Conservation (phyloP, 2,113 vertebrate species). For the Tetraodon nigroviridis region DNA sequence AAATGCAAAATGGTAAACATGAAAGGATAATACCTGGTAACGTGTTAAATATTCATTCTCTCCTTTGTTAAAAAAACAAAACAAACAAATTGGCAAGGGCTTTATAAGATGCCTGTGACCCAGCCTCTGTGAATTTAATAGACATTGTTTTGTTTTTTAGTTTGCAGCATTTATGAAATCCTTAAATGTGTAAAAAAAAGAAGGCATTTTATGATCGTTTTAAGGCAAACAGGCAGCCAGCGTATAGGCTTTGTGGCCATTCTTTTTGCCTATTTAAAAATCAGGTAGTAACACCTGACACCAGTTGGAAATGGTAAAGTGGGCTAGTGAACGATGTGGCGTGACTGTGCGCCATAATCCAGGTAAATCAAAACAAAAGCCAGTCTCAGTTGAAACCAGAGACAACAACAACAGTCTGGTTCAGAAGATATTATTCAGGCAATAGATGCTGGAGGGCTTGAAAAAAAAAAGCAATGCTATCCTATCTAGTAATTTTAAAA, state of each 20-base stretch:
- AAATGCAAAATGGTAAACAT: background rate
- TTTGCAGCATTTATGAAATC: background rate
- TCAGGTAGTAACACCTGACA: background rate
- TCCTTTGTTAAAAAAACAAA: background rate
- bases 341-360: background rate
- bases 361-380: background rate
- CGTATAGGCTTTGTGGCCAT: background rate
- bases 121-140: background rate
- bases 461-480: background rate
- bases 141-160: background rate
- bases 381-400: background rate
- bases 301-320: background rate
- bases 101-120: background rate
- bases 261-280: background rate
- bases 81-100: background rate
- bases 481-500: background rate
- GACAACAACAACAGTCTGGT: background rate
- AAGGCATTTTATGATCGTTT: background rate
- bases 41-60: background rate
- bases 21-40: background rate
- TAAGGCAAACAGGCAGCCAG: background rate
- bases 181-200: background rate
- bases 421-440: background rate
- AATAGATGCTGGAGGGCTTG: background rate
- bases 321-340: background rate